Evolutionary conservation across 2,113 vertebrate species (phyloP), one percentile per base, ranked within the genome.

Genomic region (Neomonachus schauinslandi): DNA sequence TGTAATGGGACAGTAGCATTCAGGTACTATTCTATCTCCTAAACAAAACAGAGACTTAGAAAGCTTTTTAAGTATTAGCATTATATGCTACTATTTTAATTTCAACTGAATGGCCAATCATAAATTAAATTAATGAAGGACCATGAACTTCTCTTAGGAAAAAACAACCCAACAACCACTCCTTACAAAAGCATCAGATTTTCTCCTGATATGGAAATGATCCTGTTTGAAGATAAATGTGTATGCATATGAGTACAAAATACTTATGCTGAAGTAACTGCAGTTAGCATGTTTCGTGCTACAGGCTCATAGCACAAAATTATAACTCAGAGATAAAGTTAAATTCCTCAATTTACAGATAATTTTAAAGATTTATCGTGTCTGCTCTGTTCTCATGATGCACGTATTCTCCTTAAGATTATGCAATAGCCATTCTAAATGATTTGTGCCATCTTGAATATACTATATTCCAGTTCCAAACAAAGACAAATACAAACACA

Each of bases 31-130:
- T 91, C 53, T 72, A 57, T 91, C 63, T 94, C 55, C 28, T 74
- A 91, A 94, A 74, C 71, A 87, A 77, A 91, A 63, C 46, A 94
- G 16, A 46, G 31, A 63, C 53, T 86, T 85, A 86, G 15, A 94
- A 79, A 85, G 28, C 53, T 91, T 59, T 84, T 93, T 42, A 87
- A 91, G 18, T 36, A 87, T 24, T 49, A 81, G 22, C 42, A 36
- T 65, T 86, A 31, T 33, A 55, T 91, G 49, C 21, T 53, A 61
- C 24, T 96, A 80, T 80, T 90, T 96, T 69, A 80, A 86, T 91
- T 79, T 90, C 33, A 79, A 42, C 24, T 72, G 69, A 81, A 87
- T 91, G 33, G 19, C 3, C 18, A 80, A 74, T 36, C 36, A 81
- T 55, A 94, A 42, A 81, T 86, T 94, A 86, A 80, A 61, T 57